Percentiles rank a stretch among this genome's conserved stretches.
Conservation (phyloP, 2,888 invertebrate genomes). For the Athalia rosae region DNA sequence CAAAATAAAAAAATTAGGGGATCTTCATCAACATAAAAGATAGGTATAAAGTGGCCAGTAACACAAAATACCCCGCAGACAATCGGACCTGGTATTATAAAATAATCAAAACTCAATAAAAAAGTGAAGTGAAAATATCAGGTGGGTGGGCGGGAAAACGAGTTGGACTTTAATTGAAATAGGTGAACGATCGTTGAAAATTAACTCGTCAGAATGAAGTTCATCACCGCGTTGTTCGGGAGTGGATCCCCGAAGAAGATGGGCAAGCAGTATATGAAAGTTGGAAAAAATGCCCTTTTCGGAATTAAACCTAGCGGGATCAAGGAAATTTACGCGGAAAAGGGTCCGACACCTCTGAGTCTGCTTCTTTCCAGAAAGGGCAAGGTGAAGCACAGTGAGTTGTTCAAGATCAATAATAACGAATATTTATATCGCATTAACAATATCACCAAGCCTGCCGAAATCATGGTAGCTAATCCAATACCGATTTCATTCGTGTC, state of each 20-base stretch:
- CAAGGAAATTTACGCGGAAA: constrained; percentile 68
- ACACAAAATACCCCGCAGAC: neutral
- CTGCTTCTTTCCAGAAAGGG: constrained; percentile 89
- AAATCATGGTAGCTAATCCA: neutral
- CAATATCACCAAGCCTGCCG: neutral
- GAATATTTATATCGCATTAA: neutral
- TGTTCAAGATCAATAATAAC: too few relatives aligned
- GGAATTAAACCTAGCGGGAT: constrained; percentile 76
- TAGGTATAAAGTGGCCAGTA: too few relatives aligned
- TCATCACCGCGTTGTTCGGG: constrained; percentile 69
- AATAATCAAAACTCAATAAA: neutral
- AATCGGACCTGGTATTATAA: neutral
- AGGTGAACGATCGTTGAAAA: neutral
- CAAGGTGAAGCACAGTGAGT: constrained; percentile 86
- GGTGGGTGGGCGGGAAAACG: constrained; percentile 26
- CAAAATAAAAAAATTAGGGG: neutral
- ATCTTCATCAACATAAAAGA: too few relatives aligned
- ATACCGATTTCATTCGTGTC: too few relatives aligned
- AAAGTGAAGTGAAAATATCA: constrained; percentile 34
- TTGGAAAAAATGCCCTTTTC: constrained; percentile 84
- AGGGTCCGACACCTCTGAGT: constrained; percentile 79
- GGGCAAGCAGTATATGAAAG: constrained; percentile 86
- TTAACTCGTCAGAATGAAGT: constrained; percentile 64
- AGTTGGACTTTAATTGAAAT: neutral
- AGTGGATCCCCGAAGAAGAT: constrained; percentile 76